Base-by-base conservation (phyloP, 2,113 vertebrate species). In the Cranoglanis bouderius region DNA sequence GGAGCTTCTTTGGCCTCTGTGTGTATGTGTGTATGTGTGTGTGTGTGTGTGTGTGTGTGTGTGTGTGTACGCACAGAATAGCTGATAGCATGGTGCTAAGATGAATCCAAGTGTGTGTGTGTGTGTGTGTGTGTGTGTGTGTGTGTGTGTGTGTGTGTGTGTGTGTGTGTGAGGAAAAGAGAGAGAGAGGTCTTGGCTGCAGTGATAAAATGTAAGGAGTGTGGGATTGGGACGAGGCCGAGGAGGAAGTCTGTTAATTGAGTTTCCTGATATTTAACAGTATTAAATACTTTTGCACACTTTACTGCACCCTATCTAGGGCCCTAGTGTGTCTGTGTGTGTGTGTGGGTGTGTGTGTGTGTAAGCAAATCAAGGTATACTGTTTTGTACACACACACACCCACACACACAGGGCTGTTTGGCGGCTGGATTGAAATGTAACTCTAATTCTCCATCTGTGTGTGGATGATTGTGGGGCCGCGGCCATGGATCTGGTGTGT, bases 401-500 rank as follows among this genome's bases (percentile, higher is more conserved):
- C 72, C 84, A 29, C 86, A 29, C 72, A 18, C 75, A 32, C 18
- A 49, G 57, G 80, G 78, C 82, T 65, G 80, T 85, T 88, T 86
- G 38, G 40, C 92, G 95, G 93, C 95, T 95, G 92, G 92, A 85
- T 88, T 82, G 80, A 95, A 95, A 94, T 94, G 90, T 85, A 94
- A 93, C 91, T 95, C 95, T 94, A 95, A 93, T 94, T 91, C 82
- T 97, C 97, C 97, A 98, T 98, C 97, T 99, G 97, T 96, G 96
- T 95, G 94, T 91, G 96, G 94, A 95, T 95, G 96, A 94, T 97
- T 98, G 96, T 96, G 94, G 96, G 95, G 95, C 67, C 95, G 95
- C 94, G 92, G 92, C 90, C 91, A 92, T 94, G 94, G 94, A 93
- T 91, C 92, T 93, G 80, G 96, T 97, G 98, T 95, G 96, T 94